Conservation (phyloP, 2,797 vertebrate genomes). For the Austrolebias charrua region DNA sequence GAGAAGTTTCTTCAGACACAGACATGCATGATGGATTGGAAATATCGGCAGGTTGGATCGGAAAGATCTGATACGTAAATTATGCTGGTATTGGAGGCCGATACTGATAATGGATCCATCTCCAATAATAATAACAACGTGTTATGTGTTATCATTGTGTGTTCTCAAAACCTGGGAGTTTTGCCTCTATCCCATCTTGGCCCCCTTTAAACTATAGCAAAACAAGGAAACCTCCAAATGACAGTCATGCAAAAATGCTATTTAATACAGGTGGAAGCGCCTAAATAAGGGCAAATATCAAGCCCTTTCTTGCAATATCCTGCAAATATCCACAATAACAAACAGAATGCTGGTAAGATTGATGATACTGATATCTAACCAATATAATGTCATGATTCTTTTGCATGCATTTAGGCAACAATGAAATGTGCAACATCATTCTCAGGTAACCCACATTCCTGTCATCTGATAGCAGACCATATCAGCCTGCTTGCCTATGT, state of each 20-base stretch:
- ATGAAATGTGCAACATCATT: conserved; percentile 9
- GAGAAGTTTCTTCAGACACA: too few species aligned
- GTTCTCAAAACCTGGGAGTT: too few species aligned
- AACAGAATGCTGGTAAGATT: neutral
- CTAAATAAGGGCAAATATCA: neutral
- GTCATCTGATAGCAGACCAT: neutral
- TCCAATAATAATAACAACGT: too few species aligned
- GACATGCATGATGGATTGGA: too few species aligned
- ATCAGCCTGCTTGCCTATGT: neutral
- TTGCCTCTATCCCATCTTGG: too few species aligned
- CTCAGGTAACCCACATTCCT: neutral
- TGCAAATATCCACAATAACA: conserved; percentile 3
- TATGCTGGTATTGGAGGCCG: too few species aligned
- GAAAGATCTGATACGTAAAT: too few species aligned
- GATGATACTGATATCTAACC: neutral
- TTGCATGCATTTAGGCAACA: neutral
- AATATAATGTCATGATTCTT: neutral
- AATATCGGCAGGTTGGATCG: too few species aligned
- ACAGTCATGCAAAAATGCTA: neutral
- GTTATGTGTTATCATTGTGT: too few species aligned
- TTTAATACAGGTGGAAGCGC: neutral
- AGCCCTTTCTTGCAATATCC: neutral
- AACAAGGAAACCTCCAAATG: neutral
- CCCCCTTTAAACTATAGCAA: too few species aligned
- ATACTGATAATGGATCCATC: too few species aligned